Base-by-base conservation (phyloP, 1,140 invertebrate genomes). In the Procambarus clarkii region DNA sequence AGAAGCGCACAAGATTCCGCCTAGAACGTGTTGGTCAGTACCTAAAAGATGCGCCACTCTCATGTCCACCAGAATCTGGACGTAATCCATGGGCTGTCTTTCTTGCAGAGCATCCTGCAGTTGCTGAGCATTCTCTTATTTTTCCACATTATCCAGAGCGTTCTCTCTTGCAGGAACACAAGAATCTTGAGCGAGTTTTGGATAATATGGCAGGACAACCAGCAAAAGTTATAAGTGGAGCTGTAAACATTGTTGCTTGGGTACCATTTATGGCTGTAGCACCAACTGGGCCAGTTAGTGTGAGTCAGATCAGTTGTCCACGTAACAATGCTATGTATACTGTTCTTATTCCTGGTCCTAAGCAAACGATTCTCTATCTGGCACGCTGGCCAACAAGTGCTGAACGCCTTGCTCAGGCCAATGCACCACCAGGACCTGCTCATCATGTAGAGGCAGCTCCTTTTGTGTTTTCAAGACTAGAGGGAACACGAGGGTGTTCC, bases 21-120 rank as follows among this genome's bases (percentile, higher is more conserved):
- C 94, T 99, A 92, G 98, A 99, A 95, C 96, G 97, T 93, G 96
- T 99, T 82, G 98, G 98, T 0, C 97, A 99, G 94, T 99, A 99
- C 95, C 95, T 99, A 78, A 96, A 97, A 88, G 95, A 96, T 93
- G 95, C 95, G 92, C 95, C 96, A 69, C 94, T 98, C 54, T 95
- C 95, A 13, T 96, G 96, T 93, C 95, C 96, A 11, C 95, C 96
- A 3, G 95, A 96, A 88, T 95, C 95, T 93, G 95, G 95, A 7
- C 92, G 92, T 60, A 95, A 95, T 94, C 95, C 96, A n/a, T 99
- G 98, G 98, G 95, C 96, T 64, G 95, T 96, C 92, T 97, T 98
- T 93, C 94, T 98, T 1, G 94, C 95, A 60, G 96, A 97, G 92
- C 97, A 97, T 94, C 95, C 96, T 76, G 96, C 96, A 94, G 93